A percentile compares a stretch with the other conserved stretches of the same genome.
These are phyloP conservation scores for Anas capensis DNA, from an alignment of 2,797 vertebrate genomes.

Conservation along the genomic window DNA sequence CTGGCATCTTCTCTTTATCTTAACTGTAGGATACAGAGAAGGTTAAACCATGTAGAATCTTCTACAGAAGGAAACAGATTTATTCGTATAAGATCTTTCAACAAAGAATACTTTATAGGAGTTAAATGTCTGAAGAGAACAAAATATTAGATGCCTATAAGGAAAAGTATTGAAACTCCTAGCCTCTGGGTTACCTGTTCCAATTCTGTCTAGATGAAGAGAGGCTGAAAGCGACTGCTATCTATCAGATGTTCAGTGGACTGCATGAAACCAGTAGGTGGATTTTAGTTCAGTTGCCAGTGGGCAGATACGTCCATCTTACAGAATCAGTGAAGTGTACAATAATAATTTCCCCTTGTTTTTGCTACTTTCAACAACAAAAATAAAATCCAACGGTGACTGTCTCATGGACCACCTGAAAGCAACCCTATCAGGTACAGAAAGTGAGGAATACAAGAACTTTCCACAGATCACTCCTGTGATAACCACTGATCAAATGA, in stretches of 20 bases:
- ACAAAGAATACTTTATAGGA: neutral
- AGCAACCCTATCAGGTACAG: neutral
- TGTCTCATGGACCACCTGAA: neutral
- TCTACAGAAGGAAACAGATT: neutral
- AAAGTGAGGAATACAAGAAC: neutral
- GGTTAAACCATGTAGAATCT: neutral
- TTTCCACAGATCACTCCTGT: neutral
- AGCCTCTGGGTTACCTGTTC: neutral
- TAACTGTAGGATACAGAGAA: neutral
- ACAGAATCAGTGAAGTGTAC: neutral
- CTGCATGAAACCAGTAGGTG: neutral
- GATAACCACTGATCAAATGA: neutral
- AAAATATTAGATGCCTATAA: neutral
- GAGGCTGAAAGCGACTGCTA: neutral
- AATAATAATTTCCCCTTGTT: neutral
- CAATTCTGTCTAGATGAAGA: neutral
- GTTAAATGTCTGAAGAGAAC: neutral
- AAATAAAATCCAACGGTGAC: neutral
- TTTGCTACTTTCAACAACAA: neutral
- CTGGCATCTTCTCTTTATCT: neutral
- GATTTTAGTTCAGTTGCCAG: neutral
- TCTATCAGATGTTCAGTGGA: neutral
- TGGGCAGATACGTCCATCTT: neutral
- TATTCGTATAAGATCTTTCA: neutral
- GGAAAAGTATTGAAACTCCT: neutral